These are phyloP conservation scores for Atta colombica DNA, from an alignment of 1,140 invertebrate genomes.

Conservation along the genomic window DNA sequence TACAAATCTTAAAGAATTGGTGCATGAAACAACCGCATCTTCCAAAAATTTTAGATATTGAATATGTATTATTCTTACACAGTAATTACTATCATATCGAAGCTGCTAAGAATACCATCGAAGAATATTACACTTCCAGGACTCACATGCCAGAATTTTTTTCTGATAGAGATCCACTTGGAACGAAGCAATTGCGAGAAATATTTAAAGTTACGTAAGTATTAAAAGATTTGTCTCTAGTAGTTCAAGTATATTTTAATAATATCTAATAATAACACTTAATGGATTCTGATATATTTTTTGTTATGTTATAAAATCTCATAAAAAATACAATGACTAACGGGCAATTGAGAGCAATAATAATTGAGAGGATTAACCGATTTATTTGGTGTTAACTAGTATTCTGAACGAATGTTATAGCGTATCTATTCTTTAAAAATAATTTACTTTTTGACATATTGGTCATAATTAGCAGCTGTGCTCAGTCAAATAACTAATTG, in stretches of 20 bases:
- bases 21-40: slow-evolving; percentile 88
- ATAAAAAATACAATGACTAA: no score
- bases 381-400: no score
- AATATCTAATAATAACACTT: background rate
- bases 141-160: slow-evolving; percentile 88
- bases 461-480: no score
- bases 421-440: no score
- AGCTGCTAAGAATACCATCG: slow-evolving; percentile 88
- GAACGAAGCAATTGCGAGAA: slow-evolving; percentile 81
- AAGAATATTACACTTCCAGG: slow-evolving; percentile 88
- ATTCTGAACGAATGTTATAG: no score
- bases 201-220: slow-evolving; percentile 86
- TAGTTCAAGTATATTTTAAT: background rate
- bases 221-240: background rate
- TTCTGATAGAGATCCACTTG: slow-evolving; percentile 86
- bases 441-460: no score
- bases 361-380: no score
- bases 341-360: no score
- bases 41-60: slow-evolving; percentile 86
- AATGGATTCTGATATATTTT: background rate
- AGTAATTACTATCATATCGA: slow-evolving; percentile 88
- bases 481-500: no score
- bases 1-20: slow-evolving; percentile 88
- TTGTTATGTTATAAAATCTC: no score
- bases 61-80: slow-evolving; percentile 88